These are phyloP conservation scores for Habropoda laboriosa DNA, from an alignment of 1,140 invertebrate species.

Conservation along the genomic window DNA sequence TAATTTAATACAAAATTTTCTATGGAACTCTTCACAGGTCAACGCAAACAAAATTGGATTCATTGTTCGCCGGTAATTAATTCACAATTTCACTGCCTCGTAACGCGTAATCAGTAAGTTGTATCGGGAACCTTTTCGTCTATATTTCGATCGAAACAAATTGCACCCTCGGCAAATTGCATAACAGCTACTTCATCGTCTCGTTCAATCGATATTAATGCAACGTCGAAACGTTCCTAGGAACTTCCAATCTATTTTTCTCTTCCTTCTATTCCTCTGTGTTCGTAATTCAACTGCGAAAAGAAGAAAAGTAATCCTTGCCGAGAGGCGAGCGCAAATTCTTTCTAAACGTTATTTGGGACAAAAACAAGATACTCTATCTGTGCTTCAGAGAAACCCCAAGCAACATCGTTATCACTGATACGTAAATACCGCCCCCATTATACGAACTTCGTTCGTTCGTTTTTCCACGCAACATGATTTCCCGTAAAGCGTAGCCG, in stretches of 20 bases:
- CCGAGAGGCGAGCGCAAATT: not conserved
- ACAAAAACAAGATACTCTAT: conserved; percentile 35
- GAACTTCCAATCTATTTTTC: not conserved
- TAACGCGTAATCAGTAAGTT: not conserved
- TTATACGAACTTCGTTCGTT: not conserved
- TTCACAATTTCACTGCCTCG: not conserved
- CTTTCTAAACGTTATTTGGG: conserved; percentile 20
- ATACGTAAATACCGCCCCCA: conserved; percentile 10
- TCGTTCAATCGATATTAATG: too few species aligned
- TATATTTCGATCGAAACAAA: not conserved
- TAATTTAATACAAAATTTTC: too few species aligned
- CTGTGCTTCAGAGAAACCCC: conserved; percentile 4
- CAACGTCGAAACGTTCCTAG: not conserved
- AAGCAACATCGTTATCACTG: not conserved
- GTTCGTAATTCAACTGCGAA: not conserved
- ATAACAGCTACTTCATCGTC: not conserved
- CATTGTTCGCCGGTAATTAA: too few species aligned
- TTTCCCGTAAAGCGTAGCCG: not conserved
- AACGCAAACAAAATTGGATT: too few species aligned
- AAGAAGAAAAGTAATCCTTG: not conserved
- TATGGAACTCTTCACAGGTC: too few species aligned
- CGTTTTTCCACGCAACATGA: not conserved
- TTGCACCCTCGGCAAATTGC: not conserved
- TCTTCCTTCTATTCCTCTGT: not conserved
- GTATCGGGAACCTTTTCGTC: not conserved